These are phyloP conservation scores for Ochotona curzoniae DNA, from an alignment of 2,113 vertebrate genomes.

Conservation along the genomic window DNA sequence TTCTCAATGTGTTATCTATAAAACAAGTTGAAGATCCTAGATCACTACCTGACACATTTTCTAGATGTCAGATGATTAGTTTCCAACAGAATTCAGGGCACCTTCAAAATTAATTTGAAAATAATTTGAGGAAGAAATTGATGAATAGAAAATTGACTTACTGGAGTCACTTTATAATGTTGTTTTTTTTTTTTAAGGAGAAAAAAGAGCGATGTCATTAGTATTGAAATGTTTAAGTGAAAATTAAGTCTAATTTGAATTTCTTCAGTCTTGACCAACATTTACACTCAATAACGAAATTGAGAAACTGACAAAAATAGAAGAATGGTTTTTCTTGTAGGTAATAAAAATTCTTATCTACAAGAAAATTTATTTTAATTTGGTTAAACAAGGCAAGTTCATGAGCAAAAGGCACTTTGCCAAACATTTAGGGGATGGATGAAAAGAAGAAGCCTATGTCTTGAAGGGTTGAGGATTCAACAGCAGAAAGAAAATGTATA, in stretches of 20 bases:
- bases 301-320: slow-evolving; percentile 61
- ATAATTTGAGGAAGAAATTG: slow-evolving; percentile 66
- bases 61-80: slow-evolving; percentile 60
- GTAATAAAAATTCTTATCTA: slow-evolving; percentile 41
- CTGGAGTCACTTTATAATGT: slow-evolving; percentile 46
- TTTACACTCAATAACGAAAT: slow-evolving; percentile 59
- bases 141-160: slow-evolving; percentile 69
- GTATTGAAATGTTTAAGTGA: slow-evolving; percentile 54
- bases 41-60: not conserved
- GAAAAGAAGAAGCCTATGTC: slow-evolving; percentile 6
- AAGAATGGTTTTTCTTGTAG: too few relatives aligned
- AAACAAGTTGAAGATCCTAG: not conserved
- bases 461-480: slow-evolving; percentile 43
- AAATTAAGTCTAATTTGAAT: slow-evolving; percentile 62
- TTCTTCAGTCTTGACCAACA: slow-evolving; percentile 36
- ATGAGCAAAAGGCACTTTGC: slow-evolving; percentile 17
- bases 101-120: slow-evolving; percentile 72
- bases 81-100: slow-evolving; percentile 57
- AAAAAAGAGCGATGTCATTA: slow-evolving; percentile 3
- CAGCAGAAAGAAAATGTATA: slow-evolving; percentile 13
- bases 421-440: not conserved
- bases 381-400: slow-evolving; percentile 33
- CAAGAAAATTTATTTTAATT: slow-evolving; percentile 52
- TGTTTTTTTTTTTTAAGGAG: not conserved
- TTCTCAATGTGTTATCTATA: not conserved